phyloP scores from a whole-genome alignment of 1,140 invertebrate genomes.

The Globodera ellingtonae region DNA sequence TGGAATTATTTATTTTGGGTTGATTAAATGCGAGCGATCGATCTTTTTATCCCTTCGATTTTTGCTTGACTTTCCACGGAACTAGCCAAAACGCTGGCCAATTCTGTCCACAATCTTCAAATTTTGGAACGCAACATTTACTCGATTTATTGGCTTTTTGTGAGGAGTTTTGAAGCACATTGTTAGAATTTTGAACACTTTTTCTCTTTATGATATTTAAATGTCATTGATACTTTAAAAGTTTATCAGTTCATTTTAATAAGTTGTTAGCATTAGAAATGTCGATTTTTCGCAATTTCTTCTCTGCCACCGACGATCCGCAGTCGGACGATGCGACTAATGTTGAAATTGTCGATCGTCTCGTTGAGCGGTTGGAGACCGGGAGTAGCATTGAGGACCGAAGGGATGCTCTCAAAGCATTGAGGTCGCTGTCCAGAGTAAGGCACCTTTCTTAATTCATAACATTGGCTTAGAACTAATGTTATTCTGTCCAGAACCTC shows the following conservation, averaged over 20 bases:
- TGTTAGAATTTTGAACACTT: too few relatives aligned
- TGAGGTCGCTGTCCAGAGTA: conserved; percentile 85
- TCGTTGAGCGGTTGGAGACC: conserved; percentile 86
- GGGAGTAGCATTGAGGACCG: conserved; percentile 91
- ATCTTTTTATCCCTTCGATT: not conserved
- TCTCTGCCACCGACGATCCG: conserved; percentile 45
- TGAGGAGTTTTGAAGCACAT: too few relatives aligned
- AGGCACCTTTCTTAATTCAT: conserved; percentile 16
- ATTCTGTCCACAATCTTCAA: not conserved
- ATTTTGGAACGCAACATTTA: too few relatives aligned
- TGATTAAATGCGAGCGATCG: not conserved
- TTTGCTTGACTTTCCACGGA: not conserved
- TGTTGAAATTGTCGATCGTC: conserved; percentile 75
- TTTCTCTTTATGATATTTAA: too few relatives aligned
- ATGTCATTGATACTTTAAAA: too few relatives aligned
- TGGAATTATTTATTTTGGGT: not conserved
- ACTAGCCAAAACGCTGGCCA: too few relatives aligned
- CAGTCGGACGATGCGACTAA: conserved; percentile 39
- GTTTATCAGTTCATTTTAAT: too few relatives aligned
- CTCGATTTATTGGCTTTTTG: too few relatives aligned
- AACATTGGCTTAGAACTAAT: not conserved
- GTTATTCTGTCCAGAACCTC: conserved; percentile 73
- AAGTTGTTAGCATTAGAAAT: conserved; percentile 25
- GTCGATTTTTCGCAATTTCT: conserved; percentile 61
- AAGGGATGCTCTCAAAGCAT: conserved; percentile 88